Percentiles rank a stretch among this genome's conserved stretches.
Evolutionary conservation across 2,797 vertebrate genomes (phyloP).

Genomic region (Chiloscyllium punctatum): DNA sequence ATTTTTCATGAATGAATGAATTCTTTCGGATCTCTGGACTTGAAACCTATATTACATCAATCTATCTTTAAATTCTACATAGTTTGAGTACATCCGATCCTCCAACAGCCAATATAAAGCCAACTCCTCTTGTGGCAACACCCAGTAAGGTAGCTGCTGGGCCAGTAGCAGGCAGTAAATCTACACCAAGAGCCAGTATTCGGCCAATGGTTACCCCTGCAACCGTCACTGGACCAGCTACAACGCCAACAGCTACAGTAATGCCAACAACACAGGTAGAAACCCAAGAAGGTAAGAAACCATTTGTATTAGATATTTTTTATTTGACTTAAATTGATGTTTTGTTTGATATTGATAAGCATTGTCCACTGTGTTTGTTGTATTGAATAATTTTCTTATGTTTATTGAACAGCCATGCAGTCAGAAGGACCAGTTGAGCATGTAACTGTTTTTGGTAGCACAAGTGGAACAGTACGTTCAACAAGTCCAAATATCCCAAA

Average conservation of each 20-base stretch:
- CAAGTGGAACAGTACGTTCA: constrained; percentile 92
- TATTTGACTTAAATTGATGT: neutral
- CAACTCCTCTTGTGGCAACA: constrained; percentile 86
- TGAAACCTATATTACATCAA: neutral
- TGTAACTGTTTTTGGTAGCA: constrained; percentile 83
- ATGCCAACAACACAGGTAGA: constrained; percentile 98
- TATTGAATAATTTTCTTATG: constrained; percentile 42
- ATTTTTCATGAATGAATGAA: neutral
- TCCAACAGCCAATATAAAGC: constrained; percentile 96
- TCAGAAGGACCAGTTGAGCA: constrained; percentile 82
- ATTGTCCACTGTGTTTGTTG: neutral
- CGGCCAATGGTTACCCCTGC: constrained; percentile 96
- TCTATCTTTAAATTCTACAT: constrained; percentile 40
- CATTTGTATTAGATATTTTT: neutral
- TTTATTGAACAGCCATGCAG: constrained; percentile 25
- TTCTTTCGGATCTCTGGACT: neutral
- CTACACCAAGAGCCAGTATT: constrained; percentile 95
- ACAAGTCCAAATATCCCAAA: constrained; percentile 91
- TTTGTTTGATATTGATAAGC: neutral
- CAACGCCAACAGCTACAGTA: constrained; percentile 92
- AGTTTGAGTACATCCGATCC: constrained; percentile 88
- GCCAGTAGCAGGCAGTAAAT: constrained; percentile 85
- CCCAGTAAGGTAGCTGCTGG: constrained; percentile 82
- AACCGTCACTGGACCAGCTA: constrained; percentile 76
- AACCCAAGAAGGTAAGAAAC: constrained; percentile 77